phyloP scores from a whole-genome alignment of 2,797 vertebrate genomes.

The Gambelia wislizenii region DNA sequence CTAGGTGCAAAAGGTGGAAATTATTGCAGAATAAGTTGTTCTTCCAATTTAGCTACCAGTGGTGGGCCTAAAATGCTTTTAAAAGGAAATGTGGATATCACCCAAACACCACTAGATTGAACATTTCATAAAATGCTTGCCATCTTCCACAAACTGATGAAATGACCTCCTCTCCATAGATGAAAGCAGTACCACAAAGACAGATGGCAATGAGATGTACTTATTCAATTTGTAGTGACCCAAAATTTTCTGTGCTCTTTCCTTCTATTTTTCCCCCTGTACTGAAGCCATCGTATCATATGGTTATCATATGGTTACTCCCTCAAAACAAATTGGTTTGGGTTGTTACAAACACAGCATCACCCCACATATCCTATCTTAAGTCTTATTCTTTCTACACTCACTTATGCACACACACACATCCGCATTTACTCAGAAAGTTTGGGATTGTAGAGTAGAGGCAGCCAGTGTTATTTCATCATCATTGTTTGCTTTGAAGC shows the following conservation, averaged over 20 bases:
- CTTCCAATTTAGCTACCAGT: no score
- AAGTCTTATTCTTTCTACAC: no score
- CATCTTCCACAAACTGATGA: not conserved
- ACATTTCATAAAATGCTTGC: not conserved
- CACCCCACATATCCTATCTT: no score
- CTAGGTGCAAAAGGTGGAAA: no score
- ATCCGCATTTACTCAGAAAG: no score
- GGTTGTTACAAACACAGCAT: not conserved
- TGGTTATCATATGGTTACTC: not conserved
- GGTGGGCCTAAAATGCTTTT: no score
- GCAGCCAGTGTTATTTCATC: not conserved
- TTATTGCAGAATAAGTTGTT: no score
- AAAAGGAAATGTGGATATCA: not conserved
- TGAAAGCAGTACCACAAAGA: no score
- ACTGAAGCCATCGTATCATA: not conserved
- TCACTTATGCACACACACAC: no score
- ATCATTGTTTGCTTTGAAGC: not conserved
- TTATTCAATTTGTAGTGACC: not conserved
- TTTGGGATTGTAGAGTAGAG: no score
- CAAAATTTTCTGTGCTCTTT: not conserved
- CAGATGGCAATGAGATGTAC: not conserved
- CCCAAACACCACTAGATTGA: not conserved
- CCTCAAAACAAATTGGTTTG: no score
- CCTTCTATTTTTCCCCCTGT: not conserved
- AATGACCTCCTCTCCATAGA: not conserved